Conservation (phyloP, 2,113 vertebrate species). For the Prunella fulvescens region DNA sequence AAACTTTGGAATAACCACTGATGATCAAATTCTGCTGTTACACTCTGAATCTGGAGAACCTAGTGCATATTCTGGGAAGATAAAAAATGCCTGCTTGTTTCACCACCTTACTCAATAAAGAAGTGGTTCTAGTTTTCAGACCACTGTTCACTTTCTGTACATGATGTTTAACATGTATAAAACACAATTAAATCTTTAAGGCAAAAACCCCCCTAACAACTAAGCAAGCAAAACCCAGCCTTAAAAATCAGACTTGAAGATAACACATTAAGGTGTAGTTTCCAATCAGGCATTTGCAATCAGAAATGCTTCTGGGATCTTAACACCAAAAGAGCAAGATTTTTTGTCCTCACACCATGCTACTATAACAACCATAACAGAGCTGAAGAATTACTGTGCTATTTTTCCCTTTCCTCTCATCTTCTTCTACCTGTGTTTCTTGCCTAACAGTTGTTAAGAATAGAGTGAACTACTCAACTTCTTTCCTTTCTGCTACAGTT, state of each 20-base stretch:
- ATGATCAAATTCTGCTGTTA: neutral
- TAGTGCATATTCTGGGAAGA: neutral
- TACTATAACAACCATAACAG: neutral
- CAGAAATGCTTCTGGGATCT: neutral
- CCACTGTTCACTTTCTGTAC: neutral
- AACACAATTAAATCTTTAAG: neutral
- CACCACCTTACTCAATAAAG: neutral
- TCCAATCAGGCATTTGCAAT: neutral
- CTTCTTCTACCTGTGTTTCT: neutral
- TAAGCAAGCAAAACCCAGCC: neutral
- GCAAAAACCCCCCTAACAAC: neutral
- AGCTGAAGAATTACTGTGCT: neutral
- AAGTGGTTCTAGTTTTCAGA: neutral
- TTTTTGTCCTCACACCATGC: neutral
- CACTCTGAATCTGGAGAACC: neutral
- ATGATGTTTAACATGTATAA: neutral
- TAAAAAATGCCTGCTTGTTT: neutral
- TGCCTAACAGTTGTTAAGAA: neutral
- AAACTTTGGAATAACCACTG: neutral
- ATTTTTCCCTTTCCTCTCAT: neutral
- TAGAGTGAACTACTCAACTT: neutral
- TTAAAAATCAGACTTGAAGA: neutral
- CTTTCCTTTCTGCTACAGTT: neutral
- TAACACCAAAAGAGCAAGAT: neutral
- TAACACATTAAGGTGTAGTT: neutral